Percentiles rank a stretch among this genome's conserved stretches.
phyloP scores from a whole-genome alignment of 2,113 vertebrate genomes.

The Psophia crepitans region DNA sequence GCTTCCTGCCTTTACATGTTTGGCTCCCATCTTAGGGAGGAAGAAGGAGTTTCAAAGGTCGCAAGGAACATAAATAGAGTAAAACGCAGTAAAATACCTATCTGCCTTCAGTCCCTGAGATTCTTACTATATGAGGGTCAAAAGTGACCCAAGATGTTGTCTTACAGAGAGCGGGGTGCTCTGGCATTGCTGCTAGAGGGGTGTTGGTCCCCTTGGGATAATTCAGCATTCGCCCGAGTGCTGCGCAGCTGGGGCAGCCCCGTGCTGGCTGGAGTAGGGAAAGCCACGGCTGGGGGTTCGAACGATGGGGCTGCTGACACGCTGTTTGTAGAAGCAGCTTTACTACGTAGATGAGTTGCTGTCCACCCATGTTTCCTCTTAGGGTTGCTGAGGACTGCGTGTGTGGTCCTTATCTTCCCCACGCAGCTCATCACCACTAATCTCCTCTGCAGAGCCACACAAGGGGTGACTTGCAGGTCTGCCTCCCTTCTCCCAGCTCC shows the following conservation, averaged over 20 bases:
- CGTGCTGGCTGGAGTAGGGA: not conserved
- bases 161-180: not conserved
- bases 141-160: not conserved
- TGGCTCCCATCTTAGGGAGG: not conserved
- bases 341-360: not conserved
- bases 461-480: not conserved
- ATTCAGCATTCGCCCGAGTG: not conserved
- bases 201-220: fast-evolving
- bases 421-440: not conserved
- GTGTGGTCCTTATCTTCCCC: not conserved
- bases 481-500: not conserved
- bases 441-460: not conserved
- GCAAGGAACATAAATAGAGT: not conserved
- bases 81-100: not conserved
- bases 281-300: fast-evolving
- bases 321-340: not conserved
- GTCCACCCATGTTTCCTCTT: not conserved
- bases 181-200: not conserved
- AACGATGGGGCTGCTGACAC: fast-evolving
- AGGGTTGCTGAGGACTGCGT: not conserved
- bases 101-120: not conserved
- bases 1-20: conserved; percentile 21
- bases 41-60: not conserved
- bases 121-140: not conserved
- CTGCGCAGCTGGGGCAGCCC: not conserved